Base-by-base conservation (phyloP, 2,888 invertebrate species). In the Empis livida region DNA sequence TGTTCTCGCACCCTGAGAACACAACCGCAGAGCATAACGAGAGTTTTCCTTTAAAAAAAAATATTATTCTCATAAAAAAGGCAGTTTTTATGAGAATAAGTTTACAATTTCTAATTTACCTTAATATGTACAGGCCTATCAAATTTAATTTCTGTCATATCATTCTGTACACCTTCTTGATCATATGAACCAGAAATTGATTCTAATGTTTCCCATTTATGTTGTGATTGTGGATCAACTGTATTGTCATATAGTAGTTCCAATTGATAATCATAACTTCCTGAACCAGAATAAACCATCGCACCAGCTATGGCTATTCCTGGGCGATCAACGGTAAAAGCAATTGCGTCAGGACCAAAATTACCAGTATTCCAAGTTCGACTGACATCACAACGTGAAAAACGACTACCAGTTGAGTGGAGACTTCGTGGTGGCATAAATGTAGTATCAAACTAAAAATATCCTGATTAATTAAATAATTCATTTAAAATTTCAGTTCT, bases 311-410 rank as follows among this genome's bases (percentile, higher is more conserved):
- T 77, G 20, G 87, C 81, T 42, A 96, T 81, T 3, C 95, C 95
- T 0, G 86, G 76, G 16, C 86, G 77, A 71, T 97, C 95, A 10
- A 96, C 94, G 32, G 85, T 83, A 62, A 96, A 93, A 59, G 90
- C 90, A 58, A 99, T 87, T 1, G 95, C 95, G 71, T 99, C 97
- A 0, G 95, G 92, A 10, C 92, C 92, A 30, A 95, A 95, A 65
- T 92, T 93, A 5, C 95, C 93, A 0, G 95, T 93, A 65, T 96
- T 95, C 97, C 97, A 97, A 1, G 89, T 87, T 41, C 92, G 80
- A 43, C 85, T 84, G 55, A 86, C 82, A 65, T 93, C 94, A 41
- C 88, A 84, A 43, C 92, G 80, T 39, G 90, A 86, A 67, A 96
- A 97, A 23, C 96, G 77, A 32, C 88, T 86, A 0, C 92, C 90